Conservation (phyloP, 92 coral and sea anemone genomes). For the Galaxea fascicularis region DNA sequence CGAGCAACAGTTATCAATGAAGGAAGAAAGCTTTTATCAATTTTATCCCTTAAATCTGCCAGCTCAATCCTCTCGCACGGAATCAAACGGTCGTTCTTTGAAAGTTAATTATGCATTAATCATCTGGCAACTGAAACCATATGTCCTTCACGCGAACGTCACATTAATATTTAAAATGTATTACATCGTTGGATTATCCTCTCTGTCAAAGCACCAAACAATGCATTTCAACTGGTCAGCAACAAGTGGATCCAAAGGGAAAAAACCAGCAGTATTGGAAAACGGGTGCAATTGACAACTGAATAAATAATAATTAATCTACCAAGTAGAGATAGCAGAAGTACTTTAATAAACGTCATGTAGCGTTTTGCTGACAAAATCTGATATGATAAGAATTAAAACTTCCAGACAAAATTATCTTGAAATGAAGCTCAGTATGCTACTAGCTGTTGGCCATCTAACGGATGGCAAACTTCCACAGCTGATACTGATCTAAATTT, state of each 20-base stretch:
- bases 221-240: neutral
- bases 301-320: neutral
- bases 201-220: neutral
- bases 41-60: neutral
- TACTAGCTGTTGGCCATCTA: neutral
- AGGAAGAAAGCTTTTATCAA: neutral
- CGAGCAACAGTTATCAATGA: neutral
- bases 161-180: no score
- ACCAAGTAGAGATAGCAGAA: neutral
- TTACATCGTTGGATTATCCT: neutral
- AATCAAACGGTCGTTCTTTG: neutral
- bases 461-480: neutral
- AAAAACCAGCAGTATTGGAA: neutral
- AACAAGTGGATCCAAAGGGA: neutral
- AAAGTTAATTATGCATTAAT: neutral
- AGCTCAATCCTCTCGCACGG: neutral
- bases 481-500: neutral
- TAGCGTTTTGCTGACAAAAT: neutral
- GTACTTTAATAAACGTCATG: neutral
- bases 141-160: neutral
- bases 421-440: neutral
- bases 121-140: neutral
- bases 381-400: neutral
- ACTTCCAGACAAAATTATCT: neutral
- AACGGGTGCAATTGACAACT: neutral